Evolutionary conservation across 2,888 invertebrate genomes (phyloP), one percentile per base, ranked within the genome.

Genomic region (Muscina levida): DNA sequence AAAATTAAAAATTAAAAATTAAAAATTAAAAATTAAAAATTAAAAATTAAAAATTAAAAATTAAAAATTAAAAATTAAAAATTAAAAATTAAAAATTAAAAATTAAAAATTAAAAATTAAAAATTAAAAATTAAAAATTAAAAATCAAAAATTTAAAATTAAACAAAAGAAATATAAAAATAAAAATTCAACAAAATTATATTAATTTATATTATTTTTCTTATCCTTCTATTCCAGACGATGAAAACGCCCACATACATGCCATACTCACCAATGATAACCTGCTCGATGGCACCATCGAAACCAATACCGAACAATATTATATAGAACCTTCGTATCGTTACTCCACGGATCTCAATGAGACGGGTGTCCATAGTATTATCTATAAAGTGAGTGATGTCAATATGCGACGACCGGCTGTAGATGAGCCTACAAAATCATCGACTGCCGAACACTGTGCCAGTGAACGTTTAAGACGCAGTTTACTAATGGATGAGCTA

Each of bases 201-300:
- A n/a, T n/a, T n/a, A n/a, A n/a, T n/a, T n/a, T n/a, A n/a, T n/a
- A n/a, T n/a, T n/a, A n/a, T n/a, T n/a, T n/a, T n/a, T n/a, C n/a
- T n/a, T n/a, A n/a, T n/a, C n/a, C n/a, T 22, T 65, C 22, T 37
- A 17, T 83, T 92, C 44, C 92, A 97, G 97, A 94, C 92, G 97
- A 97, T 86, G 95, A 96, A 83, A 92, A 92, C 65, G 95, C 97
- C 13, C 91, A 93, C 84, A 96, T 97, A 71, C 95, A 96, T 87
- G 98, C 97, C 48, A 92, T 97, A 86, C 93, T 98, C 85, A 97
- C 97, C 79, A 92, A 93, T 77, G 95, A 97, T 79, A 97, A 97
- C 75, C 92, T 97, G 77, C 96, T 98, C 90, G 97, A 98, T 89
- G 98, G 97, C 71, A 95, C 95, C 72, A 95, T 98, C 87, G 93